Evolutionary conservation across 2,888 invertebrate species (phyloP).

Genomic region (Tipula vernalis): DNA sequence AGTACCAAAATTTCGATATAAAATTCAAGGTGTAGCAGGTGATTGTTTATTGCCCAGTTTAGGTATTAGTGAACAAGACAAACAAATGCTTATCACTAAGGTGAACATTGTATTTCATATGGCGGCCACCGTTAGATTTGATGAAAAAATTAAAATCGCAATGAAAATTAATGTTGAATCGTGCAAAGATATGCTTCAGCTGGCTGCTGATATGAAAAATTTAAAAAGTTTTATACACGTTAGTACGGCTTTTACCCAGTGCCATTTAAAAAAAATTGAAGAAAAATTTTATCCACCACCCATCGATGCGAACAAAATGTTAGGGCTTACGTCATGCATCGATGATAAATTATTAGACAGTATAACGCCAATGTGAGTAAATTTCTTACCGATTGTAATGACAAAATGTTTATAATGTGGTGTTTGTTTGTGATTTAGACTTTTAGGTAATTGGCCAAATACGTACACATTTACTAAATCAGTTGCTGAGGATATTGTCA

Average conservation of each 20-base stretch:
- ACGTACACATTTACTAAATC: conserved; percentile 89
- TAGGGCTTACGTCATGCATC: conserved; percentile 40
- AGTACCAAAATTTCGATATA: conserved; percentile 43
- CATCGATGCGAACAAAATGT: conserved; percentile 37
- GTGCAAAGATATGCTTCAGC: conserved; percentile 47
- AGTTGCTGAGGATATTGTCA: conserved; percentile 65
- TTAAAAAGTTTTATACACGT: conserved; percentile 41
- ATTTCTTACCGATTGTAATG: neutral
- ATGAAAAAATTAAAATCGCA: conserved; percentile 60
- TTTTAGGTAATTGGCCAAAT: conserved; percentile 68
- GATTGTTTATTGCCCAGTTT: conserved; percentile 41
- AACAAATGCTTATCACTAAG: conserved; percentile 35
- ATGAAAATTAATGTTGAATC: conserved; percentile 62
- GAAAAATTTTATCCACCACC: conserved; percentile 43
- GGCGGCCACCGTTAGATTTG: conserved; percentile 50
- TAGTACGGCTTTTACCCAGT: conserved; percentile 47
- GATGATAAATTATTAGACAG: conserved; percentile 40
- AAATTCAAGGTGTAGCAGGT: conserved; percentile 40
- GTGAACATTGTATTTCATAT: conserved; percentile 42
- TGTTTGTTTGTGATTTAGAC: conserved; percentile 29
- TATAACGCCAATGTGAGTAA: conserved; percentile 38
- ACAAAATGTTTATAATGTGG: neutral
- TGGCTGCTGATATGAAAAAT: conserved; percentile 49
- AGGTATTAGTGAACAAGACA: conserved; percentile 38
- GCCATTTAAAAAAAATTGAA: conserved; percentile 36